phyloP scores from a whole-genome alignment of 2,797 vertebrate species.

The Rhinophrynus dorsalis region DNA sequence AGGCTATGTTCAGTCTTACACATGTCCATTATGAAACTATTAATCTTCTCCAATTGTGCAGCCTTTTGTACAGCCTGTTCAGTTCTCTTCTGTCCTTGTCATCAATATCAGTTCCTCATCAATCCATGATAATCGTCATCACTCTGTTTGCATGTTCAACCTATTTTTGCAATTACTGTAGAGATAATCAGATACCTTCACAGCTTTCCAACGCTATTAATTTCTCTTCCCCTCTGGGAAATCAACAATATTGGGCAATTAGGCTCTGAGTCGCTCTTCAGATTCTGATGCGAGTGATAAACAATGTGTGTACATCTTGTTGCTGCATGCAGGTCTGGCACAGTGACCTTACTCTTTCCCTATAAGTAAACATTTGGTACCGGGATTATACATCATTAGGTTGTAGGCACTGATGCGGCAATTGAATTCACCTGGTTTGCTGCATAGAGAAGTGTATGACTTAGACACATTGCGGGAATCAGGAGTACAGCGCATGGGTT shows the following conservation, averaged over 20 bases:
- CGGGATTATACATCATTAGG: conserved; percentile 10
- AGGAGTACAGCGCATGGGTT: no score
- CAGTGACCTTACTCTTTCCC: neutral
- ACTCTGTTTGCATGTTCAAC: conserved; percentile 29
- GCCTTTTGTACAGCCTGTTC: neutral
- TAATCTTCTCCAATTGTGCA: neutral
- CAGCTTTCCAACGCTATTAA: conserved; percentile 67
- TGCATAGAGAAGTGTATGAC: neutral
- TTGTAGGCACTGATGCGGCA: neutral
- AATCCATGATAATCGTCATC: conserved; percentile 32
- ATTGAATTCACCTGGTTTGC: neutral
- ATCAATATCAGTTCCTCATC: conserved; percentile 37
- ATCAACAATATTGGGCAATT: conserved; percentile 67
- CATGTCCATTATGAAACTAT: no score
- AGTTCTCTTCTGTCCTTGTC: conserved; percentile 5
- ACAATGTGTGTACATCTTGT: conserved; percentile 18
- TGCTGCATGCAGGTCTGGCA: neutral
- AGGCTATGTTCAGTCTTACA: no score
- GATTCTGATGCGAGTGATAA: conserved; percentile 60
- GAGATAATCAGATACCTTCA: conserved; percentile 74
- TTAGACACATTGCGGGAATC: no score
- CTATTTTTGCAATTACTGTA: conserved; percentile 65
- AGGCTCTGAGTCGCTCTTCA: conserved; percentile 58
- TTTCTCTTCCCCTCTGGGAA: conserved; percentile 61
- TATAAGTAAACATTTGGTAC: conserved; percentile 1